Evolutionary conservation across 2,113 vertebrate species (phyloP), one percentile per base, ranked within the genome.

Genomic region (Spilogale gracilis): DNA sequence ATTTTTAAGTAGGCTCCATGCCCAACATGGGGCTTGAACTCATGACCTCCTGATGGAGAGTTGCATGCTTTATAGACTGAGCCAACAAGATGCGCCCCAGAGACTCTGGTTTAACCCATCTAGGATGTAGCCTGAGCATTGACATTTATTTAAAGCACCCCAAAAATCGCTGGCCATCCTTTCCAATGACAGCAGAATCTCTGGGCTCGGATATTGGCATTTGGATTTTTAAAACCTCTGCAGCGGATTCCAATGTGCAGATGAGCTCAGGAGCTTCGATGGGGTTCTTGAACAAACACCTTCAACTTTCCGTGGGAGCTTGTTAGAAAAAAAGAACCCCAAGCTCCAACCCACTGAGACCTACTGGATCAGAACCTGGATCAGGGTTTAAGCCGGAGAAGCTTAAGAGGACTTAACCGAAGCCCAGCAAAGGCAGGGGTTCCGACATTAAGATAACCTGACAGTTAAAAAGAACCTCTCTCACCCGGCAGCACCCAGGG

Each of bases 121-220:
- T 25, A 63, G 18, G 83, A 9, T n/a, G 54, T 6, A 45, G 60
- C 61, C 16, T 38, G 56, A n/a, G 30, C 17, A 3, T 3, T 18
- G 67, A 65, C 60, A 45, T 45, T 56, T 82, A 18, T 86, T 86
- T 78, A 67, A 65, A 80, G 63, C 6, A 30, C 13, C 6, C 13
- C n/a, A 16, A 84, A 27, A 65, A 12, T 2, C 25, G 0, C 45
- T 0, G 1, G 9, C 1, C 2, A 12, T n/a, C 27, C 17, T 23
- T 25, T 10, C 21, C 32, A 25, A 5, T 25, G 27, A 30, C 60
- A 13, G 2, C 12, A 10, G n/a, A 61, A 12, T 16, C 73, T 89
- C 92, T 69, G 86, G 56, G 67, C 45, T 27, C 43, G 56, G 27
- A 32, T 52, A 14, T 0, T 6, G 48, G 54, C 18, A 0, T 43